phyloP scores from a whole-genome alignment of 2,888 invertebrate species.

The Agonopterix arenella region DNA sequence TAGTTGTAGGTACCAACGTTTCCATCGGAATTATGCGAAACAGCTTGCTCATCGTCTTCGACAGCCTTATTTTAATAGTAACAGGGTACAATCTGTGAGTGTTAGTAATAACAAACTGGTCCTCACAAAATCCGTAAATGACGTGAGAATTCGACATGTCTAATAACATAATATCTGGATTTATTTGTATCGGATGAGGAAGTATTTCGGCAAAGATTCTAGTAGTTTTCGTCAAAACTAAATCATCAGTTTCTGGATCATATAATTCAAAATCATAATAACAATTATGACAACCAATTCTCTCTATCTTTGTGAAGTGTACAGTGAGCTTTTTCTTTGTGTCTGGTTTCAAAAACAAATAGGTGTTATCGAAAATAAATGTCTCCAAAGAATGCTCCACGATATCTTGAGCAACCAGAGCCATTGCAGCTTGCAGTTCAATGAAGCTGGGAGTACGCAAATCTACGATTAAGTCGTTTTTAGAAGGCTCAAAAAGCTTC shows the following conservation, averaged over 20 bases:
- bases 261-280: not conserved
- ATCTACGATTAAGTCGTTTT: not conserved
- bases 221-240: not conserved
- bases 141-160: slow-evolving; percentile 16
- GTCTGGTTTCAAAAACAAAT: no score
- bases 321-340: no score
- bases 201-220: slow-evolving; percentile 6
- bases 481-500: not conserved
- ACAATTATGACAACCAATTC: no score
- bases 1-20: slow-evolving; percentile 14
- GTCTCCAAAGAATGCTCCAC: slow-evolving; percentile 20
- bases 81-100: slow-evolving; percentile 21
- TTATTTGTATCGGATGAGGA: slow-evolving; percentile 3
- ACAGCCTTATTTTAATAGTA: slow-evolving; percentile 22
- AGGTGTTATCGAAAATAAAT: slow-evolving; percentile 22
- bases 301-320: no score
- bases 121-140: slow-evolving; percentile 22
- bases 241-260: not conserved
- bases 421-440: slow-evolving; percentile 1
- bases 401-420: slow-evolving; percentile 17
- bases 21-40: slow-evolving; percentile 24
- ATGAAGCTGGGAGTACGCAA: not conserved
- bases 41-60: slow-evolving; percentile 21
- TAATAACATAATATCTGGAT: not conserved
- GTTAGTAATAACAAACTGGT: slow-evolving; percentile 23